Evolutionary conservation across 1,140 invertebrate species (phyloP), one percentile per base, ranked within the genome.

Genomic region (Scaptomyza graminum): DNA sequence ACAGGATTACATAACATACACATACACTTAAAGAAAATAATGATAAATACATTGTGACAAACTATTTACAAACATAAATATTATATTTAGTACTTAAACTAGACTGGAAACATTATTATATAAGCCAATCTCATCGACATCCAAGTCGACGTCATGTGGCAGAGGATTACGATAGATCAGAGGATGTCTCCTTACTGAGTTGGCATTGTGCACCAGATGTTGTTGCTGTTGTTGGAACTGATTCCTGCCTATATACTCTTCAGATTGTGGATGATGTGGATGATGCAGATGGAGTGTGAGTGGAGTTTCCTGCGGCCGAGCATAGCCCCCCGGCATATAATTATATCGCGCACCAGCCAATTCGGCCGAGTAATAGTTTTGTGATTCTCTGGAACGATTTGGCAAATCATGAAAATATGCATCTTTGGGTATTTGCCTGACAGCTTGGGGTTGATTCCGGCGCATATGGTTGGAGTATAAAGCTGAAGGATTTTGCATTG

Each of bases 391-490:
- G 5, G 79, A 47, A 1, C 82, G 79, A 78, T 93, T 93, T 0
- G 93, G 93, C 56, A 94, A 92, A 34, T 94, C 93, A 62, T 94
- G 93, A 68, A 94, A 94, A 75, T 94, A 94, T 3, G 93, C 93
- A 83, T 94, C 93, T 91, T 94, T 94, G 12, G 93, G 93, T 55
- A 94, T 93, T 12, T 78, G 60, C 43, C 83, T 67, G 5, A 31
- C 13, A 76, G 76, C 56, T 9, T 70, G 49, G 0, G 18, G 15
- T n/a, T n/a, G n/a, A 13, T 18, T 43, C 15, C 41, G 70, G 8
- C 67, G n/a, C 1, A 39, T 11, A 11, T 81, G 78, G 5, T 64
- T 61, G 15, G 66, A 37, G 16, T 83, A 84, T 2, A 77, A 56
- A 8, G 72, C 22, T 2, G 80, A 68, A 22, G 79, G 57, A 56